Percentiles rank a stretch among this genome's conserved stretches.
Evolutionary conservation across 2,888 invertebrate genomes (phyloP).

Genomic region (Sesia bembeciformis): DNA sequence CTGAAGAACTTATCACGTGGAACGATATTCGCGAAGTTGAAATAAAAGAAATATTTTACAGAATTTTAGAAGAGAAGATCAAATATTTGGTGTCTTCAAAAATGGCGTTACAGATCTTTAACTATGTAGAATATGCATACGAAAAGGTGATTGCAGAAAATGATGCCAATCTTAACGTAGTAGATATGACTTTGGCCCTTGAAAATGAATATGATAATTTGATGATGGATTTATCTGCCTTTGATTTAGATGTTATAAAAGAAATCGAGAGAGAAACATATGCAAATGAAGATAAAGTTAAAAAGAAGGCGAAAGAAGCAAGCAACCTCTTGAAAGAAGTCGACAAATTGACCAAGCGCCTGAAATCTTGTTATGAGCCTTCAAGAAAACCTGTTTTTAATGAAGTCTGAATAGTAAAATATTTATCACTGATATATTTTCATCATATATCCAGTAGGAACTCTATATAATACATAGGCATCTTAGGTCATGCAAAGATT

Average conservation of each 20-base stretch:
- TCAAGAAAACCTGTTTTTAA: conserved; percentile 14
- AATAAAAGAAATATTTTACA: conserved; percentile 48
- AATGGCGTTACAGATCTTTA: conserved; percentile 73
- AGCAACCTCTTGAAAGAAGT: conserved; percentile 51
- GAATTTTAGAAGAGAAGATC: conserved; percentile 55
- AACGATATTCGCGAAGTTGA: conserved; percentile 45
- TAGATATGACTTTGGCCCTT: conserved; percentile 76
- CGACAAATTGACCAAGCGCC: conserved; percentile 49
- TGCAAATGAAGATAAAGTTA: conserved; percentile 35
- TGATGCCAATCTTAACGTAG: conserved; percentile 72
- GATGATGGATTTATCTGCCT: conserved; percentile 51
- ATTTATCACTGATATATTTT: too few relatives aligned
- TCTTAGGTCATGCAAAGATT: background rate
- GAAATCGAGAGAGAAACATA: conserved; percentile 53
- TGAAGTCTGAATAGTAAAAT: background rate
- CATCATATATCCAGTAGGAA: too few relatives aligned
- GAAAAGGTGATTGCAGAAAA: conserved; percentile 76
- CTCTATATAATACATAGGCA: too few relatives aligned
- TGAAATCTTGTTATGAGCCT: conserved; percentile 54
- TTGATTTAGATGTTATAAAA: conserved; percentile 47
- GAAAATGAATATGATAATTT: conserved; percentile 67
- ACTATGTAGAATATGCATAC: conserved; percentile 79
- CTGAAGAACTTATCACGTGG: conserved; percentile 36
- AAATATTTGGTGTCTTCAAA: conserved; percentile 73
- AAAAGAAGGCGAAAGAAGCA: conserved; percentile 48